Evolutionary conservation across 1,140 invertebrate genomes (phyloP), one percentile per base, ranked within the genome.

Genomic region (Apis laboriosa): DNA sequence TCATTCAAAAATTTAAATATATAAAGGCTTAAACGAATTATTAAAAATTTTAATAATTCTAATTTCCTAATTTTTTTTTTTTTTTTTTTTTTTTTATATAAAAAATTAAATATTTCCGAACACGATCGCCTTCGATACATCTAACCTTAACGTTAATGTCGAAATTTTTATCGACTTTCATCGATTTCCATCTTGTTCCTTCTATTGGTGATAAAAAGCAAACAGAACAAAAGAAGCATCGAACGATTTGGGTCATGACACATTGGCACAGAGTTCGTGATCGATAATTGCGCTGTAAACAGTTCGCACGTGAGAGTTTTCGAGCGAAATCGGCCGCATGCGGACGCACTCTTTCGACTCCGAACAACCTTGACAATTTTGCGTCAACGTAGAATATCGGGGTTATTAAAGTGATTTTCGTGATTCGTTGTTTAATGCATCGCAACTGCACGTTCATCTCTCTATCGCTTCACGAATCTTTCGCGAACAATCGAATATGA

Each of bases 211-310:
- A 24, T 8, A 17, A 67, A 67, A 43, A 1, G 5, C 34, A 19
- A 0, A 11, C 19, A 9, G 19, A 43, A 67, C 17, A 4, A 19
- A 21, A 43, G 53, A 56, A 55, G 7, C n/a, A 58, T 28, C 34
- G 17, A 61, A 64, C 34, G 9, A 71, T 61, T 71, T 72, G 58
- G 77, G 77, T 72, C 68, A 2, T 11, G 67, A 71, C 53, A 49
- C 34, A 9, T 78, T 61, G 56, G 19, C 77, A 53, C 24, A 9
- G 43, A 11, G 56, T 9, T 15, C 24, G 17, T 2, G 68, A 72
- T 79, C 68, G 56, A 72, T 72, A 28, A 53, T 72, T 49, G 2
- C 49, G 2, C 5, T 21, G 55, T 72, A 72, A 72, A 49, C 66
- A 60, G 24, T 15, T 24, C 34, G 28, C 34, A 61, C 67, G 67